Base-by-base conservation (phyloP, 2,113 vertebrate genomes). In the Turnix velox region DNA sequence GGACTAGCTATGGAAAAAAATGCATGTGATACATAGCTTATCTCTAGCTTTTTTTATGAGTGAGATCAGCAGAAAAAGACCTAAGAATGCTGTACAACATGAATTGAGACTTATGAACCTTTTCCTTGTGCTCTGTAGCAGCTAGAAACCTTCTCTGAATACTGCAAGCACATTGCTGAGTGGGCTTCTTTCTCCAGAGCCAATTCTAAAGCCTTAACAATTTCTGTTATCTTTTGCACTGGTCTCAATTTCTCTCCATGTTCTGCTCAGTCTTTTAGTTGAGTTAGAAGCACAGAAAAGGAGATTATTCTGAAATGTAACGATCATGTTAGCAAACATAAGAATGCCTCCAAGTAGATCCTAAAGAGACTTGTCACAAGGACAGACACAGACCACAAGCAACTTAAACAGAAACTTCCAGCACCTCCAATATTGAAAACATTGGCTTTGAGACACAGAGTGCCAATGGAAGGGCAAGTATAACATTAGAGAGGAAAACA, bases 371-470 rank as follows among this genome's bases (percentile, higher is more conserved):
- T 46, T 40, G 18, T 39, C 19, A 10, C 23, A 66, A 25, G 12
- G 37, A 51, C 19, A 6, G 35, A 25, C 25, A 62, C 7, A 4
- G 45, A 30, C 42, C 24, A 6, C 12, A 54, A 42, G 42, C 10
- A 46, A 15, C 24, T 65, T 18, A 42, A 42, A 12, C n/a, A 55
- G 43, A 90, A 88, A 46, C 6, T 23, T 49, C 7, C 10, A 4
- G 9, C 52, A 68, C 12, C 3, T 0, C 10, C n/a, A 51, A 82
- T 16, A 54, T 0, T 33, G 30, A 63, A 72, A 67, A 45, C 22
- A 55, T 1, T 43, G 39, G 72, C 39, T 4, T 68, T 25, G n/a
- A 82, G 51, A 74, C 10, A 2, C 24, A 15, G 33, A 59, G 12
- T 45, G 22, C 6, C 35, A 71, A 17, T 37, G 19, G 7, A 72